A percentile compares a stretch with the other conserved stretches of the same genome.
These are phyloP conservation scores for Mythimna lalbum DNA, from an alignment of 2,888 invertebrate species.

Conservation along the genomic window DNA sequence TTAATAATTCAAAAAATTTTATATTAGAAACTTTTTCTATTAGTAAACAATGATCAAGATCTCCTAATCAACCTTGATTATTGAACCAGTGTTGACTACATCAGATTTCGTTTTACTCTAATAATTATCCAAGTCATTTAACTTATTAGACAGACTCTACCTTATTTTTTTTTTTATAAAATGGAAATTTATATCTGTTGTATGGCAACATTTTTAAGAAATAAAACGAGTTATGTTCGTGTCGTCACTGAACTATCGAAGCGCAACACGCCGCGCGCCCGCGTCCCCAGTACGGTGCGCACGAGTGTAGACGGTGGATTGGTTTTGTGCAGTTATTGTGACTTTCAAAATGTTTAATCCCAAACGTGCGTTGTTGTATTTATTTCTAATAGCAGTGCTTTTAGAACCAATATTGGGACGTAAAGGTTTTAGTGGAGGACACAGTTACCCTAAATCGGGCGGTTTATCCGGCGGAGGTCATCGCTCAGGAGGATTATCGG, in stretches of 20 bases:
- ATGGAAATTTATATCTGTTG: background rate
- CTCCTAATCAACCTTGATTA: no score
- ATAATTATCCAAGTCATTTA: no score
- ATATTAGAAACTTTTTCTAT: no score
- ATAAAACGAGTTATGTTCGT: constrained; percentile 41
- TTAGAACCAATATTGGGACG: constrained; percentile 70
- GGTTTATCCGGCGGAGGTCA: constrained; percentile 69
- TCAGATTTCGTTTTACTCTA: no score
- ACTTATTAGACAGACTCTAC: no score
- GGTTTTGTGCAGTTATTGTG: constrained; percentile 46
- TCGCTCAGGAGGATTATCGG: constrained; percentile 68
- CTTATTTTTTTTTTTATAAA: background rate
- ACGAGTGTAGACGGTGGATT: constrained; percentile 64
- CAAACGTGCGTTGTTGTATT: constrained; percentile 75
- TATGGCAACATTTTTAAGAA: constrained; percentile 46
- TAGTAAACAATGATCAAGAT: no score
- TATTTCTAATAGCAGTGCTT: constrained; percentile 69
- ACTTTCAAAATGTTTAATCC: constrained; percentile 70
- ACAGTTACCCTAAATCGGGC: constrained; percentile 75
- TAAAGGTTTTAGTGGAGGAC: constrained; percentile 68
- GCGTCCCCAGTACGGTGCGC: constrained; percentile 68
- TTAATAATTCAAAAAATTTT: no score
- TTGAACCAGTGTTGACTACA: no score
- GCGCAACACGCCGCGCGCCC: constrained; percentile 13
- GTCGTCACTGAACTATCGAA: constrained; percentile 30